Percentiles rank a stretch among this genome's conserved stretches.
Evolutionary conservation across 1,140 invertebrate species (phyloP).

Genomic region (Drosophila pseudoananassae): DNA sequence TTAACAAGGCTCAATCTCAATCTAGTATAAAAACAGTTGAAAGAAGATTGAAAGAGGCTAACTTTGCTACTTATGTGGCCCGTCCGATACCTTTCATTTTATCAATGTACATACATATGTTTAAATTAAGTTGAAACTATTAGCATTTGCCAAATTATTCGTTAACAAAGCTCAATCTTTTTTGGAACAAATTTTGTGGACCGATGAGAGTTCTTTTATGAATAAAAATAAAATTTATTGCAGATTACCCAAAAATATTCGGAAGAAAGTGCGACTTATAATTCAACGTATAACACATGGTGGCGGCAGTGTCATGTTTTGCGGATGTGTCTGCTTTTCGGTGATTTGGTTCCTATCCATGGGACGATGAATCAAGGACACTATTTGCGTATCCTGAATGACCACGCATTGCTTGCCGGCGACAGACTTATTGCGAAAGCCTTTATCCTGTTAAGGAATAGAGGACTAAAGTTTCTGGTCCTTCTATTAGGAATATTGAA

Average conservation of each 20-base stretch:
- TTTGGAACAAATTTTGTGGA: not conserved
- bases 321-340: not conserved
- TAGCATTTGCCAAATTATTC: no score
- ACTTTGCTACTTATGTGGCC: not conserved
- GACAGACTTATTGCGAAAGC: constrained; percentile 6
- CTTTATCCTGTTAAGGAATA: constrained; percentile 13
- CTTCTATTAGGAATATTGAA: no score
- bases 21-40: constrained; percentile 11
- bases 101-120: no score
- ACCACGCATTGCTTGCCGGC: constrained; percentile 14
- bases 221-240: no score
- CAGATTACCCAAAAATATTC: no score
- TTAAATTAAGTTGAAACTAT: not conserved
- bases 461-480: no score
- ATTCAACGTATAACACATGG: not conserved
- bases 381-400: constrained; percentile 18
- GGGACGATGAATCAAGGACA: constrained; percentile 13
- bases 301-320: constrained; percentile 10
- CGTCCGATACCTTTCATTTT: no score
- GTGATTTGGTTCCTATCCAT: constrained; percentile 2
- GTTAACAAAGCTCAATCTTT: constrained; percentile 2
- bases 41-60: constrained; percentile 12
- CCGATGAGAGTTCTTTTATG: no score
- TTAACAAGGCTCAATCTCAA: no score
- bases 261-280: not conserved